These are phyloP conservation scores for Pipistrellus nathusii DNA, from an alignment of 2,797 vertebrate species.

Conservation along the genomic window DNA sequence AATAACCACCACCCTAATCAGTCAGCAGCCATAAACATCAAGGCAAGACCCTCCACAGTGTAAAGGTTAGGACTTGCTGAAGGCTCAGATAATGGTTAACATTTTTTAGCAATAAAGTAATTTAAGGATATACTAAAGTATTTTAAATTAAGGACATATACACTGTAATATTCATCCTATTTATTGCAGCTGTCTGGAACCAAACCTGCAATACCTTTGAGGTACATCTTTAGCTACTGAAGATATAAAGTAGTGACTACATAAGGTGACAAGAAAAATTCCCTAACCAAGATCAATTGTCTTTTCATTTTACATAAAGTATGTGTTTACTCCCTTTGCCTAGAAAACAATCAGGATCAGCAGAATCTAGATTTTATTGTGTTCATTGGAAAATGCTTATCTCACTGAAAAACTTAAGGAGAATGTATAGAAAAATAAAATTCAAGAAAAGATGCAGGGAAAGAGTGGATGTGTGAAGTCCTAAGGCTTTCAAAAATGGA, in stretches of 20 bases:
- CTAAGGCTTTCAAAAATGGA: not conserved
- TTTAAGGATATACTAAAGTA: not conserved
- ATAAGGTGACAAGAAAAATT: constrained; percentile 35
- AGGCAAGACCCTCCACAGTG: not conserved
- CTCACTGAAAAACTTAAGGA: not conserved
- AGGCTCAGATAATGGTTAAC: not conserved
- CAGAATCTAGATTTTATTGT: constrained; percentile 50
- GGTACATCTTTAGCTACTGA: not conserved
- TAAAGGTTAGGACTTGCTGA: not conserved
- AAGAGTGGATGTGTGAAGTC: not conserved
- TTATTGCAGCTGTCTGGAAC: not conserved
- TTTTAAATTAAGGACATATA: not conserved
- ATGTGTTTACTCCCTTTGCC: constrained; percentile 2
- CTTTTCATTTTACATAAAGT: constrained; percentile 3
- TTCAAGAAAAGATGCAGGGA: not conserved
- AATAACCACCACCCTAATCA: not conserved
- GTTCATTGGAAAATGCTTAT: not conserved
- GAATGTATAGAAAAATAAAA: not conserved
- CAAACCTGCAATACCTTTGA: not conserved
- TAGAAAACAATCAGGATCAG: constrained; percentile 4
- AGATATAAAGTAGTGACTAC: constrained; percentile 42
- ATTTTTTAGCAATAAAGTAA: not conserved
- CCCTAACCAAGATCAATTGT: not conserved
- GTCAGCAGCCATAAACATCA: not conserved
- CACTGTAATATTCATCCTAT: not conserved